Evolutionary conservation across 2,797 vertebrate genomes (phyloP), one percentile per base, ranked within the genome.

Genomic region (Anguilla pacifica): DNA sequence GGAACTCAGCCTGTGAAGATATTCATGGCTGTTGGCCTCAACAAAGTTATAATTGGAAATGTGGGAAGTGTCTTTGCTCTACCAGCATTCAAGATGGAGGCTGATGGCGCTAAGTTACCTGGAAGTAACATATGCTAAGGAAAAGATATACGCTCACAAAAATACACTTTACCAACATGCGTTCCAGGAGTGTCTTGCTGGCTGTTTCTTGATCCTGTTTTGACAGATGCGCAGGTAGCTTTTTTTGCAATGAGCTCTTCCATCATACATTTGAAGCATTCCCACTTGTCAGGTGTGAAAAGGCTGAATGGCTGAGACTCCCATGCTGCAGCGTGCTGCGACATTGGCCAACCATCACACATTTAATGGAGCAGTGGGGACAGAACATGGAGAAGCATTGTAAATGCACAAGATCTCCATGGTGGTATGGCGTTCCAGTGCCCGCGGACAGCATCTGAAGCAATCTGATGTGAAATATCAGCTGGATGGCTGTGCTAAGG

Each of bases 71-170:
- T 91, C 89, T 88, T 89, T 70, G 11, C 6, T 31, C 70, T 25
- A 49, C 64, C 49, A 57, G 70, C 61, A 91, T 92, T 91, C 89
- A 90, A 92, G 90, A 0, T 85, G 0, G 93, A 91, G 93, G 93
- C 91, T 93, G 61, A 74, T 28, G 15, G 39, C 31, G 93, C 93
- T 93, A 92, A 89, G 59, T 93, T 91, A 95, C 94, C 87, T 92
- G 7, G 64, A 6, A 70, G 64, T 70, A 9, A 70, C 64, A 6
- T 94, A 92, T 95, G 93, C 96, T 96, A 95, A 96, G 96, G 96
- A 96, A 95, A 93, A 94, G 93, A 95, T 92, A 91, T 51, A 89
- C n/a, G 43, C 61, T 83, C 59, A 35, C 83, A 43, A n/a, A 53
- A 39, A 77, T 39, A 13, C 28, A 70, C 22, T 59, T 85, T 87